Base-by-base conservation (phyloP, 2,113 vertebrate species). In the Tonatia bakeri region DNA sequence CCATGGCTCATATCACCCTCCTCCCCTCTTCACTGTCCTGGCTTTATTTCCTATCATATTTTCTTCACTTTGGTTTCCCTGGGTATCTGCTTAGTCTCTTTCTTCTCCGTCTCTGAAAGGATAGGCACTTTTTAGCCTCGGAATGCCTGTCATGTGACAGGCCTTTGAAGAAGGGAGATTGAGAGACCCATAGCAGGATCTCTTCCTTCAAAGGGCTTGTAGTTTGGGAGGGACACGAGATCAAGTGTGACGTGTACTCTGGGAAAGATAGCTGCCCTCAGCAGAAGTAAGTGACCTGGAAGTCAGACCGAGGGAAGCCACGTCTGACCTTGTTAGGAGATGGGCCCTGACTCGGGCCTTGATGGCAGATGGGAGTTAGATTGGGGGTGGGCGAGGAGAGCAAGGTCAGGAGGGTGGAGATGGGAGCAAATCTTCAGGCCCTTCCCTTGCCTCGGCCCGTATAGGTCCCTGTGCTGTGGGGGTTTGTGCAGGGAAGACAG, bases 321-420 rank as follows among this genome's bases (percentile, higher is more conserved):
- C 24, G 28, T 36, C 65, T 38, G 38, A 40, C 14, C 15, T 12
- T 52, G 9, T 24, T 12, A 6, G 76, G 59, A 91, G 16, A 5
- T 65, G 15, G 52, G 26, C 15, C 36, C n/a, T 52, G 67, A 47
- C 2, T 1, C 9, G 12, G 43, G 65, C 14, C 69, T 61, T 33
- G 16, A 10, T 52, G 65, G n/a, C 31, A 1, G 72, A 4, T 11
- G 15, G 33, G 28, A 56, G 40, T 76, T 14, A 22, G 94, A 61
- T 13, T 28, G 5, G 31, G 56, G 13, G 11, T 33, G 0, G 15
- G 31, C 4, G 5, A 26, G 52, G 54, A 47, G 14, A 19, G 69
- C 3, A 7, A 0, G 2, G 56, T 20, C 28, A 11, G 0, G 3
- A 13, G 72, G 75, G 40, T 36, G 16, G 79, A n/a, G 38, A 33